These are phyloP conservation scores for rat (Rattus norvegicus) DNA, from an alignment of 2,113 vertebrate genomes.

Conservation along the genomic window GRCr8 NC_086021.1:180798501-180799000, in stretches of 20 bases:
- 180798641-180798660: neutral
- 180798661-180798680: slow-evolving; percentile 42
- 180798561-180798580: neutral
- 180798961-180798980: neutral
- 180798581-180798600: slow-evolving; percentile 62
- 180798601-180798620: neutral
- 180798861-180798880: neutral
- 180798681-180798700: slow-evolving; percentile 15
- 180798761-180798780: neutral
- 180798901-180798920: slow-evolving; percentile 60
- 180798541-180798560: neutral
- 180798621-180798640: slow-evolving; percentile 52
- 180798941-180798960: slow-evolving; percentile 58
- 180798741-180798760: slow-evolving; percentile 59
- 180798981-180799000: neutral
- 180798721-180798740: neutral
- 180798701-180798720: slow-evolving; percentile 26
- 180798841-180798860: slow-evolving; percentile 6
- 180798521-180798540: neutral
- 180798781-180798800: slow-evolving; percentile 37
- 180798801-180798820: slow-evolving; percentile 66
- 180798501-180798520: neutral
- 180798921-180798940: slow-evolving; percentile 52
- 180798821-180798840: slow-evolving; percentile 62
- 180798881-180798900: slow-evolving; percentile 63